Percentiles rank a stretch among this genome's conserved stretches.
phyloP scores from a whole-genome alignment of 2,888 invertebrate species.

The Steinernema hermaphroditum region DNA sequence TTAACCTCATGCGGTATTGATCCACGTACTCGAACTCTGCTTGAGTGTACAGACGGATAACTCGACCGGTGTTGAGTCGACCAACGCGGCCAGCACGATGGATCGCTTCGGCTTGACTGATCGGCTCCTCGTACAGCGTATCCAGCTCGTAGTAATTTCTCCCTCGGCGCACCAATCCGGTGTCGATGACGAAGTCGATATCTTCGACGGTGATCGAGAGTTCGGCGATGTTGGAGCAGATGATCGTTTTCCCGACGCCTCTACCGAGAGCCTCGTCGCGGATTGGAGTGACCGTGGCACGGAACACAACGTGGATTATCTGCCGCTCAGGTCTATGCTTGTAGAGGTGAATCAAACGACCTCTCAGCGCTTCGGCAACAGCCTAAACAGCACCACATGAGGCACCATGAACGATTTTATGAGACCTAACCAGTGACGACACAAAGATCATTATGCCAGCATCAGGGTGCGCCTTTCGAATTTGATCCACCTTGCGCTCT shows the following conservation, averaged over 20 bases:
- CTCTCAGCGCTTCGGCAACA: not conserved
- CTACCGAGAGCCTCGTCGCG: slow-evolving; percentile 6
- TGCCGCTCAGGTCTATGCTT: not conserved
- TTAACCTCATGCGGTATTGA: not conserved
- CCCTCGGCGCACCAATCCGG: slow-evolving; percentile 1
- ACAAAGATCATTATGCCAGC: slow-evolving; percentile 20
- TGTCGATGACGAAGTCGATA: slow-evolving; percentile 22
- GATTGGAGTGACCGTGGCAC: not conserved
- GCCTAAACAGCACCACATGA: not conserved
- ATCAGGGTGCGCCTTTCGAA: not conserved
- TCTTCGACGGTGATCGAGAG: slow-evolving; percentile 10
- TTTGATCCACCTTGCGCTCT: slow-evolving; percentile 3
- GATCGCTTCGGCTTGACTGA: slow-evolving; percentile 7
- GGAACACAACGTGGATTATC: not conserved
- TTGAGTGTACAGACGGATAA: slow-evolving; percentile 8
- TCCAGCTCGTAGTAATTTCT: slow-evolving; percentile 16
- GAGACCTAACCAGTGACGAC: not conserved
- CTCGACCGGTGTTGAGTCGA: not conserved
- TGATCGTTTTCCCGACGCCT: not conserved
- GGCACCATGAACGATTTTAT: too few relatives aligned
- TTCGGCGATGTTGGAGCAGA: slow-evolving; percentile 22
- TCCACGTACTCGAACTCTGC: not conserved
- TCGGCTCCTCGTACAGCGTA: slow-evolving; percentile 12
- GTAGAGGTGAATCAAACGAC: not conserved
- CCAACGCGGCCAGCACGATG: slow-evolving; percentile 16